Evolutionary conservation across 2,797 vertebrate genomes (phyloP), one percentile per base, ranked within the genome.

Genomic region (Loris lydekkerianus): DNA sequence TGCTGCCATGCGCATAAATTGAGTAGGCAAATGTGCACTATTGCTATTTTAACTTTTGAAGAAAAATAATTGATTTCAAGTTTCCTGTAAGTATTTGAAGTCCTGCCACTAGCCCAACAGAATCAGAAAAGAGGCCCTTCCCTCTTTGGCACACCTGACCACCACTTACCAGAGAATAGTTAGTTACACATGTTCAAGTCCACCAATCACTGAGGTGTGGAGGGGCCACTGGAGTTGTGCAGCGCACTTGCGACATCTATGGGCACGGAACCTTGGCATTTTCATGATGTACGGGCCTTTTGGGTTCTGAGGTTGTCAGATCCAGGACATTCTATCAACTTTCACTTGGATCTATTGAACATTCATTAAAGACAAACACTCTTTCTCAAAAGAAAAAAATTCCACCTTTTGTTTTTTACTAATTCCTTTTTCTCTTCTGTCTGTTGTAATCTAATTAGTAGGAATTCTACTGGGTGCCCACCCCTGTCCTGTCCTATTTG

Each of bases 21-120:
- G 27, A 53, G 37, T 9, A 49, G 37, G 43, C 43, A 49, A 18
- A 18, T 15, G 13, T 63, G 9, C 2, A 5, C 7, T 23, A 25
- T 43, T 81, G 40, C 56, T 31, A n/a, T 18, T 58, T 86, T 76
- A 49, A 65, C 73, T 37, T 93, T 5, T 65, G 43, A 56, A 76
- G 58, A 37, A n/a, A 60, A 53, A 67, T 46, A 27, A 25, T 31
- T 49, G 49, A 75, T 88, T 93, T 72, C n/a, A 53, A 10, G 18
- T 67, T 49, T 77, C 63, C 65, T 43, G 25, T 34, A 92, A 43
- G 75, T 34, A 9, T 49, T n/a, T 86, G 93, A 95, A 85, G 53
- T 4, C 20, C 29, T 56, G 6, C 23, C 23, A 13, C 5, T 89
- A 34, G 63, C 70, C 81, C 46, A 58, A 75, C 11, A 43, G 34